These are phyloP conservation scores for Heliconius congener DNA, from an alignment of 1,140 invertebrate species.

Conservation along the genomic window DNA sequence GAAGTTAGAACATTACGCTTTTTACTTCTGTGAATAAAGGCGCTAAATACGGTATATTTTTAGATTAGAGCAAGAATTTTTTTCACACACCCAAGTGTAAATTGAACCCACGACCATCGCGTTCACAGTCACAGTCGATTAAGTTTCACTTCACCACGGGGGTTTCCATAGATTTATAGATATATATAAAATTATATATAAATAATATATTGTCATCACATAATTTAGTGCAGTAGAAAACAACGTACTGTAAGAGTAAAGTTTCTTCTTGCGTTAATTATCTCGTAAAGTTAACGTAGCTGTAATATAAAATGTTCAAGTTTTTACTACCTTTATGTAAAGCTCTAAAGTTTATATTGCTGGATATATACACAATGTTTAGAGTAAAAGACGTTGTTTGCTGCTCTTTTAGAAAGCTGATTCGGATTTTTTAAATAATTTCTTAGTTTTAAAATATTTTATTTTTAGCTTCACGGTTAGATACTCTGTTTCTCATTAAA, in stretches of 20 bases:
- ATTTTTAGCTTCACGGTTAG: too few species aligned
- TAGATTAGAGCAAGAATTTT: too few species aligned
- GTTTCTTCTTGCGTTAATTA: constrained; percentile 2
- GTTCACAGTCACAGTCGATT: too few species aligned
- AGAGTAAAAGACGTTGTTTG: not conserved
- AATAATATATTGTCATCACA: not conserved
- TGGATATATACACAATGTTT: not conserved
- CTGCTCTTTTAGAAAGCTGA: not conserved
- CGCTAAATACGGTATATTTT: too few species aligned
- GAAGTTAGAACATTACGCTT: too few species aligned
- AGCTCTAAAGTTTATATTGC: not conserved
- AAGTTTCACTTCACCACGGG: too few species aligned
- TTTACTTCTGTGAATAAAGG: too few species aligned
- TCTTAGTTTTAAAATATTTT: too few species aligned
- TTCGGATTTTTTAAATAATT: too few species aligned
- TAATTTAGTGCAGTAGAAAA: not conserved
- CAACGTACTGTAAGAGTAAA: not conserved
- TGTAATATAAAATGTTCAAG: constrained; percentile 5
- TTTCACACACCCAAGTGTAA: too few species aligned
- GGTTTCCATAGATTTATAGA: not conserved
- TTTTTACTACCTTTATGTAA: constrained; percentile 6
- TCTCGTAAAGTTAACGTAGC: constrained; percentile 2
- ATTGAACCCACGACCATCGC: too few species aligned
- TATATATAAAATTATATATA: not conserved
- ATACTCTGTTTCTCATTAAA: too few species aligned